Conservation (phyloP, 2,888 invertebrate species). For the Drosophila atripex region DNA sequence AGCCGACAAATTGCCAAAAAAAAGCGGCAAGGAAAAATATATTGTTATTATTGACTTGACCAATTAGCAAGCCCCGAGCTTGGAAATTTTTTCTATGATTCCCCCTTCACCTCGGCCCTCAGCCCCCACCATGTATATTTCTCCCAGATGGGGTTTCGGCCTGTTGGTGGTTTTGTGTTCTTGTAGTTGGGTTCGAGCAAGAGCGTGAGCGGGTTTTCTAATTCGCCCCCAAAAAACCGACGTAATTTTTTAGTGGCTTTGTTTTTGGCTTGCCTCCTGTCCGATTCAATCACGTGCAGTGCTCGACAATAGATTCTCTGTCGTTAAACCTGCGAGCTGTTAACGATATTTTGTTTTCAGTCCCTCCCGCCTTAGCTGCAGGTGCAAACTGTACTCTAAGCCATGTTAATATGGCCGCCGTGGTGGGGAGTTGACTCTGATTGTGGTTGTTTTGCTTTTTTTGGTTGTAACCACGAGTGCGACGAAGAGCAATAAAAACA, state of each 20-base stretch:
- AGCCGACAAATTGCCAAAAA: slow-evolving; percentile 42
- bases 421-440: slow-evolving; percentile 49
- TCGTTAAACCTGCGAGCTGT: slow-evolving; percentile 66
- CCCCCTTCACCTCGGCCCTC: neutral
- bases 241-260: slow-evolving; percentile 35
- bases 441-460: slow-evolving; percentile 26
- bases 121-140: neutral
- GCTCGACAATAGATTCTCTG: slow-evolving; percentile 70
- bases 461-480: slow-evolving; percentile 52
- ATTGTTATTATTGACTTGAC: slow-evolving; percentile 56
- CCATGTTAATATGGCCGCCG: slow-evolving; percentile 78
- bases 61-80: slow-evolving; percentile 62
- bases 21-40: slow-evolving; percentile 13
- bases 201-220: slow-evolving; percentile 73
- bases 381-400: slow-evolving; percentile 71
- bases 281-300: slow-evolving; percentile 73
- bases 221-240: slow-evolving; percentile 47
- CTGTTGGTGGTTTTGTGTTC: slow-evolving; percentile 46
- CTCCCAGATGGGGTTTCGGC: slow-evolving; percentile 18
- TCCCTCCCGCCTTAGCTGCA: slow-evolving; percentile 51
- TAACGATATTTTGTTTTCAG: slow-evolving; percentile 60
- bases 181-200: slow-evolving; percentile 50
- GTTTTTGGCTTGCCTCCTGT: slow-evolving; percentile 15
- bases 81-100: slow-evolving; percentile 52
- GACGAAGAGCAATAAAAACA: slow-evolving; percentile 72